These are phyloP conservation scores for Varroa destructor DNA, from an alignment of 1,140 invertebrate genomes.

Conservation along the genomic window DNA sequence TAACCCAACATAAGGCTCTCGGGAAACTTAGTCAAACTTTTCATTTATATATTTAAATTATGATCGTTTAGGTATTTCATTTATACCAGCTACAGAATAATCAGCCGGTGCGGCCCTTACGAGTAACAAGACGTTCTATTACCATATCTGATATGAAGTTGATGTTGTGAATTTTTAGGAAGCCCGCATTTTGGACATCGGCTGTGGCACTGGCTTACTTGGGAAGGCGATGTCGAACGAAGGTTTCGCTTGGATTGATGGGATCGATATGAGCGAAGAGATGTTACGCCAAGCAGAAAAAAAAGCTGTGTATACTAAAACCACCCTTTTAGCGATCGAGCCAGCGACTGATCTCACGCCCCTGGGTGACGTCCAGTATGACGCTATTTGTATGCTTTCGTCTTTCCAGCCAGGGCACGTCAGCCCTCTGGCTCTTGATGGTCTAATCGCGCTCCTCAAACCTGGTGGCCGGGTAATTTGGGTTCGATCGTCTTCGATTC, in stretches of 20 bases:
- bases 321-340: background rate
- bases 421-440: background rate
- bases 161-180: no score
- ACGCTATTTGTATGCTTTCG: constrained; percentile 12
- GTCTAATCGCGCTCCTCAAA: background rate
- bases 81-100: no score
- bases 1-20: no score
- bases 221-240: background rate
- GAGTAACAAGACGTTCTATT: no score
- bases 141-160: no score
- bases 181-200: background rate
- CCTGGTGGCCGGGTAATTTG: background rate
- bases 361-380: background rate
- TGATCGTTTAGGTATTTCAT: no score
- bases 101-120: no score
- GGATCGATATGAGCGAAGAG: constrained; percentile 13
- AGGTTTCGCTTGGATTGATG: background rate
- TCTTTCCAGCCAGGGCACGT: constrained; percentile 12
- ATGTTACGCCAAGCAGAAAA: background rate
- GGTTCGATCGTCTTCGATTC: background rate
- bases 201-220: constrained; percentile 7
- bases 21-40: no score
- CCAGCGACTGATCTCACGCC: background rate
- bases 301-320: background rate
- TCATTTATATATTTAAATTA: no score